These are phyloP conservation scores for Ptyas mucosa DNA, from an alignment of 2,113 vertebrate species.

Conservation along the genomic window DNA sequence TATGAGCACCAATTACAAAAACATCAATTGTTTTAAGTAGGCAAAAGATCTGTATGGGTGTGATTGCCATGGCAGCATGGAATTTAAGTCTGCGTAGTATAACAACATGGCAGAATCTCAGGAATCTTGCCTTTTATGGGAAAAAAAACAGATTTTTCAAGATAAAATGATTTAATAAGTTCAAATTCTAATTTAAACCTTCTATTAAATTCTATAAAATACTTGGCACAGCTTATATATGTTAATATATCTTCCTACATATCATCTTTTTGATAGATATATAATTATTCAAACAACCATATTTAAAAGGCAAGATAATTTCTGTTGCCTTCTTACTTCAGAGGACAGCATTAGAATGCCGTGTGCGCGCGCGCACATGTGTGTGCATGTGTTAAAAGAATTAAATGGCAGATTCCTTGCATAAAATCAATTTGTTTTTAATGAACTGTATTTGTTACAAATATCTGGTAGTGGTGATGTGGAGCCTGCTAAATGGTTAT, in stretches of 20 bases:
- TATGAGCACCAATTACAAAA: background rate
- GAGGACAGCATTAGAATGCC: background rate
- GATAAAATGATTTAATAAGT: background rate
- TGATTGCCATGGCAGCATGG: constrained; percentile 6
- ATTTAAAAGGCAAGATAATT: background rate
- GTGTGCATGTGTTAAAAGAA: background rate
- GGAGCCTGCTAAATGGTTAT: background rate
- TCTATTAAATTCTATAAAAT: background rate
- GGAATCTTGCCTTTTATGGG: background rate
- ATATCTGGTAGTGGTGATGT: background rate
- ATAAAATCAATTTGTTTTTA: background rate
- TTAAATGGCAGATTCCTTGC: background rate
- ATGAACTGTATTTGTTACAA: background rate
- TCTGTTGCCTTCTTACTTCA: background rate
- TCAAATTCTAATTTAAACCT: background rate
- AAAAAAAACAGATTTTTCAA: background rate
- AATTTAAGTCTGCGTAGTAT: background rate
- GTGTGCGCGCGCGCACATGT: background rate
- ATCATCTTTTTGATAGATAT: background rate
- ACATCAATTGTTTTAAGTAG: background rate
- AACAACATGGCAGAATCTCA: background rate
- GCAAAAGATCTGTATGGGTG: constrained; percentile 10
- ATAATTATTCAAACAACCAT: accelerated
- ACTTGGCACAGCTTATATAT: background rate
- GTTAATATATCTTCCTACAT: background rate